A percentile compares a stretch with the other conserved stretches of the same genome.
Conservation (phyloP, 2,113 vertebrate species). For the Poeciliopsis prolifica region DNA sequence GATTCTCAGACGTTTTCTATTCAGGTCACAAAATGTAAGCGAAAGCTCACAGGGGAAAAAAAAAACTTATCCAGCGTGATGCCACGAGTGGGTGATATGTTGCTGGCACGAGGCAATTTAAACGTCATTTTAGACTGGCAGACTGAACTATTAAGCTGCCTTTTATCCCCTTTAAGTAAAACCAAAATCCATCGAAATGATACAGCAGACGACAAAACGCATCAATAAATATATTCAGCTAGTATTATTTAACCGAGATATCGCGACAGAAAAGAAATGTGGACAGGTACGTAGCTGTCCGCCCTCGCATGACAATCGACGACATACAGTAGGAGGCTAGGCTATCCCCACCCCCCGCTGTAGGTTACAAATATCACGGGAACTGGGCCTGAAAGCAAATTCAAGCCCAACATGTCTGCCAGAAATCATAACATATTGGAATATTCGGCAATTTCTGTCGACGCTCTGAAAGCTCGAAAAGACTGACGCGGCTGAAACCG, state of each 20-base stretch:
- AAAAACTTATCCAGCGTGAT: not conserved
- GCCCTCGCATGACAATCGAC: constrained; percentile 69
- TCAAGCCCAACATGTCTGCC: constrained; percentile 30
- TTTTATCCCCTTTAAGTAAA: constrained; percentile 26
- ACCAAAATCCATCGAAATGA: not conserved
- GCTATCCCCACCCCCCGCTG: constrained; percentile 66
- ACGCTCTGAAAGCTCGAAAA: not conserved
- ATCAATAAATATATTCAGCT: too few species aligned
- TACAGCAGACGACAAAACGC: not conserved
- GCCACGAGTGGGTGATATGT: constrained; percentile 8
- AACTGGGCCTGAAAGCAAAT: constrained; percentile 61
- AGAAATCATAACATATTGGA: not conserved
- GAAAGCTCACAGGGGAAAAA: not conserved
- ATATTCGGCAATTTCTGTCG: constrained; percentile 27
- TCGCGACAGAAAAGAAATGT: not conserved
- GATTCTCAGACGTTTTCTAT: constrained; percentile 2
- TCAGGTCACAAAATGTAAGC: constrained; percentile 1
- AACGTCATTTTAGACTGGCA: constrained; percentile 17
- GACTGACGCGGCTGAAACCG: not conserved
- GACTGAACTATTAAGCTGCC: constrained; percentile 45
- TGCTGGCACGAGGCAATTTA: constrained; percentile 2
- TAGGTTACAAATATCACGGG: constrained; percentile 56
- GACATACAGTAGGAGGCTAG: constrained; percentile 71
- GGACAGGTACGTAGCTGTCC: constrained; percentile 40
- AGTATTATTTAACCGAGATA: not conserved